Evolutionary conservation across 1,140 invertebrate species (phyloP), one percentile per base, ranked within the genome.

Genomic region (Vanessa atalanta): DNA sequence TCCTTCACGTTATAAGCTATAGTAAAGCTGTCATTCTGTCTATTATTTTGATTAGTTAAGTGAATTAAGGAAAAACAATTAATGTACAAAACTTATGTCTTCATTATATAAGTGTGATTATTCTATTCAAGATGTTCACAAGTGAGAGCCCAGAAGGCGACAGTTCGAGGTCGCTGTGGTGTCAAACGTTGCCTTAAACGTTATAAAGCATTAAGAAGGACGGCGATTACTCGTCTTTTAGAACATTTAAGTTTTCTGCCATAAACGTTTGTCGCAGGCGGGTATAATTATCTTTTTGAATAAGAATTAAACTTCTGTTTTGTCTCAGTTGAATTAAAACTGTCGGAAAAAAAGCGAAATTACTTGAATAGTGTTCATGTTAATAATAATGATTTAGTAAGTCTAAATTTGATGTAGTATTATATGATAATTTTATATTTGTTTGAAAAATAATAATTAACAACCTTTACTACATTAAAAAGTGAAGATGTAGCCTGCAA

Each of bases 201-300:
- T 51, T n/a, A 51, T 14, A 51, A 51, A 51, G 48, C 48, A n/a
- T 51, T 51, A 12, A 6, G 48, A 51, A 51, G n/a, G n/a, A 51
- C 48, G 48, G 48, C n/a, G 48, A 51, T 51, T 51, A 15, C 48
- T 51, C 48, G 48, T 14, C 12, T 51, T 51, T 51, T 51, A 14
- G 13, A 14, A n/a, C 48, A 15, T n/a, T 51, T 51, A 51, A 51
- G 14, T 14, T 51, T 15, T 15, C 13, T 51, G 48, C 48, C 14
- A 51, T 51, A 51, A 51, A 51, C 48, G 48, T 51, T 51, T 51
- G 48, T n/a, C 13, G n/a, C 14, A 6, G 14, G 12, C 48, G 9
- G 48, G 48, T 51, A n/a, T n/a, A n/a, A 51, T 51, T 14, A 51
- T 51, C 13, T 51, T 51, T 51, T 51, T 51, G 48, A 51, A 51